Evolutionary conservation across 2,113 vertebrate species (phyloP).

Genomic region (Lepisosteus oculatus): DNA sequence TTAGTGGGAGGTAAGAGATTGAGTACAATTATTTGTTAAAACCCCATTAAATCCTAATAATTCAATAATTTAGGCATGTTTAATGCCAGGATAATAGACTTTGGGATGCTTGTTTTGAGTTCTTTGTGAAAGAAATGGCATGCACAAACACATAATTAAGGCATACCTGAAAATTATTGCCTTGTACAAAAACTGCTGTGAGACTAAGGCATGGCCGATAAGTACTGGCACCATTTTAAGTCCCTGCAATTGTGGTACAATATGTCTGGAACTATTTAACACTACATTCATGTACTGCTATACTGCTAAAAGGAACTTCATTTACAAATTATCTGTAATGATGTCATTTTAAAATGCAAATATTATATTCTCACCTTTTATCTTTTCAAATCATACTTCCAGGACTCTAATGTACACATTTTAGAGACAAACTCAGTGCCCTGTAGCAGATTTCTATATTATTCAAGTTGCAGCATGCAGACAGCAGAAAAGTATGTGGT

Average conservation of each 20-base stretch:
- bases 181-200: conserved; percentile 51
- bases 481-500: not conserved
- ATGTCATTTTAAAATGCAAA: conserved; percentile 46
- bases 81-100: conserved; percentile 12
- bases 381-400: conserved; percentile 45
- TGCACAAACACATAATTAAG: conserved; percentile 48
- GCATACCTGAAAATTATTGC: conserved; percentile 49
- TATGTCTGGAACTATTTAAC: conserved; percentile 31
- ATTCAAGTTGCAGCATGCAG: not conserved
- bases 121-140: not conserved
- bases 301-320: conserved; percentile 18
- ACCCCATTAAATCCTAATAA: not conserved
- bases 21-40: not conserved
- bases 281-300: conserved; percentile 26
- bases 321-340: conserved; percentile 39
- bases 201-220: conserved; percentile 45
- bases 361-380: conserved; percentile 45
- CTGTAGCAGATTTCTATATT: conserved; percentile 31
- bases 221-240: conserved; percentile 48
- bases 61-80: not conserved
- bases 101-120: conserved; percentile 10
- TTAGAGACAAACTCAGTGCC: conserved; percentile 20
- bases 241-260: conserved; percentile 43
- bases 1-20: not conserved
- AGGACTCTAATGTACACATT: conserved; percentile 27